phyloP scores from a whole-genome alignment of 2,888 invertebrate genomes.

The Drosophila paracracens region DNA sequence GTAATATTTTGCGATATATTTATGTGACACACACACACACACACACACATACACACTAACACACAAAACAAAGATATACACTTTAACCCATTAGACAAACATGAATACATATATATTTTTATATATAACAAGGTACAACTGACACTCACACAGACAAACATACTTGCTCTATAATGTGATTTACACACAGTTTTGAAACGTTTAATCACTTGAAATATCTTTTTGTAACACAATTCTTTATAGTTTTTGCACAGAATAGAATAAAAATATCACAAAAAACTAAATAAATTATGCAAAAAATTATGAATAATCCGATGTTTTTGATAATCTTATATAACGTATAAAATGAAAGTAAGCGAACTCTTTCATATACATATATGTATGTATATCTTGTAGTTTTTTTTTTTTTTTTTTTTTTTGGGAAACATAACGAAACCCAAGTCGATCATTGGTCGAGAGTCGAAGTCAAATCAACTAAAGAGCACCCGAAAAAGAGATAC shows the following conservation, averaged over 20 bases:
- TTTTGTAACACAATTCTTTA: slow-evolving; percentile 47
- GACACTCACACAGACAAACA: slow-evolving; percentile 15
- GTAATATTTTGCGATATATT: slow-evolving; percentile 73
- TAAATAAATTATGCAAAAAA: slow-evolving; percentile 15
- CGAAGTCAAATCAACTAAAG: slow-evolving; percentile 3
- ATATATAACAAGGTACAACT: slow-evolving; percentile 20
- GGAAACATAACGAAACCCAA: neutral
- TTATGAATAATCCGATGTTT: slow-evolving; percentile 8
- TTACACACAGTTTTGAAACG: slow-evolving; percentile 7
- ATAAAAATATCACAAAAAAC: slow-evolving; percentile 19
- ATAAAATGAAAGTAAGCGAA: slow-evolving; percentile 23
- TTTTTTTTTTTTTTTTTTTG: neutral
- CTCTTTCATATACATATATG: slow-evolving; percentile 16
- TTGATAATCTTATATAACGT: slow-evolving; percentile 22
- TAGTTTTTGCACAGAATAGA: slow-evolving; percentile 51
- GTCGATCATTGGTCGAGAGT: neutral
- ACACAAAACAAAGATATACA: slow-evolving; percentile 2
- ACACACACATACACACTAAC: slow-evolving; percentile 28
- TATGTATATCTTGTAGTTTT: slow-evolving; percentile 48
- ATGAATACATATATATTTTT: slow-evolving; percentile 18
- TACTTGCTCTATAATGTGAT: slow-evolving; percentile 28
- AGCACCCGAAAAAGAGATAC: slow-evolving; percentile 2
- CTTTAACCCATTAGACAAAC: slow-evolving; percentile 2
- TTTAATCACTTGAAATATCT: slow-evolving; percentile 38
- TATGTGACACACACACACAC: slow-evolving; percentile 45